Base-by-base conservation (phyloP, 2,888 invertebrate genomes). In the Phengaris arion region DNA sequence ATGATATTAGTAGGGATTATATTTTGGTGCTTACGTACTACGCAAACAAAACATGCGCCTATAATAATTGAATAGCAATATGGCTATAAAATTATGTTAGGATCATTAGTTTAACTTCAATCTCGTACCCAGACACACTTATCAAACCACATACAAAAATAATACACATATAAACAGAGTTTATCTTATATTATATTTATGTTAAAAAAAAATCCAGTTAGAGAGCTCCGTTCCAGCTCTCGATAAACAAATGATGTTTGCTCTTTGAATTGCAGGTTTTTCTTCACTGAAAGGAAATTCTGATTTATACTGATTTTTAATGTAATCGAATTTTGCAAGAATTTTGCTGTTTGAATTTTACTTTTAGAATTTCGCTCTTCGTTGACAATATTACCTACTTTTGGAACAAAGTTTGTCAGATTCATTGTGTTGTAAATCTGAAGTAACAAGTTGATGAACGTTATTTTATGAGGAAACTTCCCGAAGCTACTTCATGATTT, bases 211-310 rank as follows among this genome's bases (percentile, higher is more conserved):
- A 78, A 77, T 78, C 75, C 59, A 77, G 77, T 77, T 76, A 72
- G 75, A 74, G 13, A 48, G 52, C 52, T 75, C 70, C 78, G 77
- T 76, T 76, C 74, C 35, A 74, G 74, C 75, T 75, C 74, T 77
- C 68, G 74, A 77, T 79, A 79, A 76, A 80, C 80, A 80, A 80
- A 77, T 78, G 78, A 80, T 78, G 78, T 79, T 80, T 80, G 80
- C 77, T 54, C 74, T 79, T 78, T 74, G 78, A 78, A 78, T 80
- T 78, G 75, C 76, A 74, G 77, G 72, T 76, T 76, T 77, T 78
- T 77, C 77, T 76, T 78, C 76, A 79, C 78, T 81, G 79, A 76
- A 77, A 79, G 75, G 75, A 76, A 80, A 79, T 78, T 77, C 79
- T 77, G 79, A 80, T 80, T 80, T 76, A 77, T 78, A 77, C 77